Percentiles rank a stretch among this genome's conserved stretches.
Evolutionary conservation across 2,113 vertebrate species (phyloP).

Genomic region (Siniperca chuatsi): DNA sequence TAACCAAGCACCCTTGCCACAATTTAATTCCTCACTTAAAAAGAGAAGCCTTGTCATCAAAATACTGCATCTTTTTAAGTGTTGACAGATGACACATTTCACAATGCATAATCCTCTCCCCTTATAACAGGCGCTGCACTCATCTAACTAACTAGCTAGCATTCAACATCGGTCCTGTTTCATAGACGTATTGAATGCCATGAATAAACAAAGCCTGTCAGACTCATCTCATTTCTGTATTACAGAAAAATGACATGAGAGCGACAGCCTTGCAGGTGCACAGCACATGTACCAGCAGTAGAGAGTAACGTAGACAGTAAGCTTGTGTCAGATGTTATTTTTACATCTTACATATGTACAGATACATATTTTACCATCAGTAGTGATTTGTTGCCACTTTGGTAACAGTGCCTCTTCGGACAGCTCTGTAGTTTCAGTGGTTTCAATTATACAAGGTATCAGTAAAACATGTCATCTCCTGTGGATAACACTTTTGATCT

Average conservation of each 20-base stretch:
- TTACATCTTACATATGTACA: conserved; percentile 17
- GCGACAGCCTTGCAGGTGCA: conserved; percentile 39
- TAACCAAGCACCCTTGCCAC: conserved; percentile 24
- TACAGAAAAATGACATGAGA: conserved; percentile 57
- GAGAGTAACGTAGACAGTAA: conserved; percentile 26
- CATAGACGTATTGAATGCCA: conserved; percentile 49
- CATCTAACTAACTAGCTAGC: conserved; percentile 60
- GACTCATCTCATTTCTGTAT: conserved; percentile 51
- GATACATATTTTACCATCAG: conserved; percentile 14
- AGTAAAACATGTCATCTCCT: conserved; percentile 5
- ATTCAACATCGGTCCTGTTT: conserved; percentile 53
- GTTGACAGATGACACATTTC: conserved; percentile 63
- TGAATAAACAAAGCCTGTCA: conserved; percentile 49
- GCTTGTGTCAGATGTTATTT: conserved; percentile 15
- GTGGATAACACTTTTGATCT: neutral
- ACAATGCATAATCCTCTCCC: conserved; percentile 55
- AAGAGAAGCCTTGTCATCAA: conserved; percentile 66
- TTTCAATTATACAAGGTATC: neutral
- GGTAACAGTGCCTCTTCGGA: neutral
- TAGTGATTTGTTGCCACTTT: neutral
- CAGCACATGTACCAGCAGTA: conserved; percentile 55
- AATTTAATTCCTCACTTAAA: conserved; percentile 71
- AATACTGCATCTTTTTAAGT: conserved; percentile 77
- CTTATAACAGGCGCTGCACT: conserved; percentile 45
- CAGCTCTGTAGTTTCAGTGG: conserved; percentile 5